A percentile compares a stretch with the other conserved stretches of the same genome.
phyloP scores from a whole-genome alignment of 1,140 invertebrate genomes.

The Branchinecta lindahli region DNA sequence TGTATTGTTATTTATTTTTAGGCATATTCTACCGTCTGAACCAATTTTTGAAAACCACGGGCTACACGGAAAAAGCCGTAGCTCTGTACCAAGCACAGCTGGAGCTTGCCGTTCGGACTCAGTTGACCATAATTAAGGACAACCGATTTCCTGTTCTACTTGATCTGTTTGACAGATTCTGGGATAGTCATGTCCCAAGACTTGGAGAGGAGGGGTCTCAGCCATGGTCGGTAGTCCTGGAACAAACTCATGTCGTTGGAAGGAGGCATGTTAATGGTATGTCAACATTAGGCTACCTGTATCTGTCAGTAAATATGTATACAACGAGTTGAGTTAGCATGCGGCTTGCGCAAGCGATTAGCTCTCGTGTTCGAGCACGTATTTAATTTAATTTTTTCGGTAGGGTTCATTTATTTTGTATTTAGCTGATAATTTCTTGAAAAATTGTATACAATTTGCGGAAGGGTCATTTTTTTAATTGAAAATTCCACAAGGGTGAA shows the following conservation, averaged over 20 bases:
- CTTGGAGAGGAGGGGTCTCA: background rate
- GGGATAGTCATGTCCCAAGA: slow-evolving; percentile 7
- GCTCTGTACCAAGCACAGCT: background rate
- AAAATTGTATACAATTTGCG: no score
- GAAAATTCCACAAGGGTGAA: no score
- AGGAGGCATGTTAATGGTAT: no score
- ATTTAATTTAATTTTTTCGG: no score
- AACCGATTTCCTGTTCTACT: background rate
- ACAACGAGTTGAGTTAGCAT: no score
- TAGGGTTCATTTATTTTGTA: no score
- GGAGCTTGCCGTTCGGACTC: background rate
- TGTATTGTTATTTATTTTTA: background rate
- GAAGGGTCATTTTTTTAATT: no score
- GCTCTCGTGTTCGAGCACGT: no score
- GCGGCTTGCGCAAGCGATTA: no score
- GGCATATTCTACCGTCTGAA: background rate
- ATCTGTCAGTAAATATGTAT: background rate
- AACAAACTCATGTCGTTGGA: no score
- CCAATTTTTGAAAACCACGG: background rate
- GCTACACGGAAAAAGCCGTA: background rate
- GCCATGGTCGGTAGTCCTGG: background rate
- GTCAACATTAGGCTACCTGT: no score
- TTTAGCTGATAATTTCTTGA: no score
- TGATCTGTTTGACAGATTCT: background rate
- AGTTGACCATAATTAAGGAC: background rate